A percentile compares a stretch with the other conserved stretches of the same genome.
These are phyloP conservation scores for Holcopasites calliopsidis DNA, from an alignment of 1,140 invertebrate species.

Conservation along the genomic window DNA sequence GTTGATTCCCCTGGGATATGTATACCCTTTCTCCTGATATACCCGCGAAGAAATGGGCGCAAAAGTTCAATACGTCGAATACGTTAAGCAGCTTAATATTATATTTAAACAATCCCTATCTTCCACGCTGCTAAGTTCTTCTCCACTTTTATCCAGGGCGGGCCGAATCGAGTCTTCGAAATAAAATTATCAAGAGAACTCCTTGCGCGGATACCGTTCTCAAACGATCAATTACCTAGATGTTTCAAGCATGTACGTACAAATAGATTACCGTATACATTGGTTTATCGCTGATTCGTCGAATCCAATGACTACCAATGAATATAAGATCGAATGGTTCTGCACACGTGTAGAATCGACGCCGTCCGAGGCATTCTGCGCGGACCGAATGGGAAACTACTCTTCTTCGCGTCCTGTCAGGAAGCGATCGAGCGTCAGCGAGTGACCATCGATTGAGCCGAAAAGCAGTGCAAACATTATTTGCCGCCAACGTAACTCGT, in stretches of 20 bases:
- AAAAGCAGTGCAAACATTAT: conserved; percentile 64
- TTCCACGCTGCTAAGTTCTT: neutral
- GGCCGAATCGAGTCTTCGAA: neutral
- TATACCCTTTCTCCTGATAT: neutral
- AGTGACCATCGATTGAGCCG: conserved; percentile 58
- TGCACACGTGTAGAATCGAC: too few relatives aligned
- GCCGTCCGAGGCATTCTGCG: too few relatives aligned
- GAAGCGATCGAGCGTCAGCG: conserved; percentile 56
- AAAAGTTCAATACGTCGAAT: conserved; percentile 4
- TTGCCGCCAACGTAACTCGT: conserved; percentile 60
- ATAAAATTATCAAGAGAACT: conserved; percentile 15
- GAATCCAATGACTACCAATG: too few relatives aligned
- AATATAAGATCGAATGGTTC: too few relatives aligned
- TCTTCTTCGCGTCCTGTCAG: conserved; percentile 35
- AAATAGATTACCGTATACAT: too few relatives aligned
- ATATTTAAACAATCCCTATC: conserved; percentile 15
- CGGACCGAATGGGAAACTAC: too few relatives aligned
- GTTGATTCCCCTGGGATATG: neutral
- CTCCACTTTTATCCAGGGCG: neutral
- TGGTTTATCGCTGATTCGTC: too few relatives aligned
- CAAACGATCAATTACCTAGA: conserved; percentile 42
- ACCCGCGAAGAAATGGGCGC: neutral
- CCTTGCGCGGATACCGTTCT: conserved; percentile 29
- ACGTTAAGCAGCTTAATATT: neutral
- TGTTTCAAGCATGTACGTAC: too few relatives aligned